phyloP scores from a whole-genome alignment of 2,797 vertebrate genomes.

The Capromys pilorides region DNA sequence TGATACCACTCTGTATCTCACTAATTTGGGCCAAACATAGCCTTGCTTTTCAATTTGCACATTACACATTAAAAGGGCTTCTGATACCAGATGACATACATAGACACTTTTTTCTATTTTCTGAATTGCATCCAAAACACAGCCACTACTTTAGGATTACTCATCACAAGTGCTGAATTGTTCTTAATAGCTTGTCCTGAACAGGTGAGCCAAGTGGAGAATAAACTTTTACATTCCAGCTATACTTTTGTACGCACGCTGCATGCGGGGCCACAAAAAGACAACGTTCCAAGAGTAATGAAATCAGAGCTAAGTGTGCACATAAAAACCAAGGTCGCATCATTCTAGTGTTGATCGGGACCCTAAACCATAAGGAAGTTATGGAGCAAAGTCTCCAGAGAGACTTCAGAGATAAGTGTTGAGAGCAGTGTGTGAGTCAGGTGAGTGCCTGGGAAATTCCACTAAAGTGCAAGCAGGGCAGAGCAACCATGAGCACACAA shows the following conservation, averaged over 20 bases:
- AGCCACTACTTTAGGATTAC: constrained; percentile 16
- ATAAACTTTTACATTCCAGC: constrained; percentile 41
- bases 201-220: constrained; percentile 51
- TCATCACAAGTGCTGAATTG: constrained; percentile 51
- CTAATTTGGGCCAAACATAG: constrained; percentile 64
- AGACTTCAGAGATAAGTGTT: constrained; percentile 47
- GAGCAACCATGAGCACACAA: background rate
- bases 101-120: constrained; percentile 61
- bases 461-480: constrained; percentile 21
- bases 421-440: constrained; percentile 30
- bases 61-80: constrained; percentile 63
- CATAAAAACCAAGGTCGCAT: constrained; percentile 61
- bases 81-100: constrained; percentile 64
- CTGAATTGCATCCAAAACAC: constrained; percentile 63
- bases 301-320: constrained; percentile 55
- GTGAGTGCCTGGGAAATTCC: constrained; percentile 30
- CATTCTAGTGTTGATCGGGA: background rate
- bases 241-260: constrained; percentile 27
- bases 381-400: constrained; percentile 19
- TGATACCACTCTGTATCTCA: background rate
- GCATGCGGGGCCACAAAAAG: background rate
- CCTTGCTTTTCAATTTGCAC: constrained; percentile 59
- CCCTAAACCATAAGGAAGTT: constrained; percentile 54
- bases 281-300: constrained; percentile 59
- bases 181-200: constrained; percentile 55